Conservation (phyloP, 2,113 vertebrate genomes). For the Garra rufa region DNA sequence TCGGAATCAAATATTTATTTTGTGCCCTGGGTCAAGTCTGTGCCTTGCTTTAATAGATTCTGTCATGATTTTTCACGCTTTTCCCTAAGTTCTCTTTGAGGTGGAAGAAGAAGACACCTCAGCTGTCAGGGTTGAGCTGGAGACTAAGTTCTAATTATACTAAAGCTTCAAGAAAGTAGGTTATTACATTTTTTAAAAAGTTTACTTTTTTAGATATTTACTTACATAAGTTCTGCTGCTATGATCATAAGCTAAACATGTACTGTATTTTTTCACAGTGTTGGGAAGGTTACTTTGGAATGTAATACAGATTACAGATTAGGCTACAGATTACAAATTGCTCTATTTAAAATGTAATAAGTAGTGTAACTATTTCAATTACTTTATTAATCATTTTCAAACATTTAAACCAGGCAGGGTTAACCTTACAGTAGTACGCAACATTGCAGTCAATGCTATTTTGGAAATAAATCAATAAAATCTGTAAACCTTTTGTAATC, state of each 20-base stretch:
- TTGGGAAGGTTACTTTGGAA: too few relatives aligned
- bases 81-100: conserved; percentile 3
- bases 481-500: too few relatives aligned
- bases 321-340: too few relatives aligned
- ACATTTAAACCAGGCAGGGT: too few relatives aligned
- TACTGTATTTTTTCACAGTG: too few relatives aligned
- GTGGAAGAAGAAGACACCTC: not conserved
- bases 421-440: too few relatives aligned
- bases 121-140: not conserved
- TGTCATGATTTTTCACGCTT: conserved; percentile 21
- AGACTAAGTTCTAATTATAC: not conserved
- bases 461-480: too few relatives aligned
- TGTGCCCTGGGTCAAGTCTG: conserved; percentile 14
- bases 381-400: too few relatives aligned
- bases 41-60: conserved; percentile 27
- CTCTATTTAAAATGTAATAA: too few relatives aligned
- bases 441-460: too few relatives aligned
- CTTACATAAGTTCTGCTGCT: not conserved
- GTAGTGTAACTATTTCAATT: too few relatives aligned
- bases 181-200: not conserved
- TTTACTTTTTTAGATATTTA: not conserved
- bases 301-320: too few relatives aligned
- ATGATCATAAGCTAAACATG: not conserved
- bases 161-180: not conserved
- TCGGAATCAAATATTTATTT: conserved; percentile 42